Base-by-base conservation (phyloP, 2,888 invertebrate species). In the Erynnis tages region DNA sequence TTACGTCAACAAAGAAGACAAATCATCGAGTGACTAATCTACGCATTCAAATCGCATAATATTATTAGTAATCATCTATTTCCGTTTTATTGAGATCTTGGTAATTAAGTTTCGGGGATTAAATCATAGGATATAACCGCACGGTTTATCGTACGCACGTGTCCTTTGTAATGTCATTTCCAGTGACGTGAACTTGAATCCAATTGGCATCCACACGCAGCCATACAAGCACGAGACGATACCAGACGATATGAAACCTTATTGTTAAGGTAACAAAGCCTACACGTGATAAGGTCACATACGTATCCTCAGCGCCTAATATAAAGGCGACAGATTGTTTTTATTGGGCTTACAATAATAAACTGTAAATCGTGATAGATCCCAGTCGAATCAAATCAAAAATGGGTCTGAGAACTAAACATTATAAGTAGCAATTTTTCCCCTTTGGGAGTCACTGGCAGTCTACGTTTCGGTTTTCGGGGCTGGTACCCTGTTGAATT, bases 111-210 rank as follows among this genome's bases (percentile, higher is more conserved):
- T 50, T 43, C 35, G 49, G 34, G 49, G 43, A 43, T 43, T 34
- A 37, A 35, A 43, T 50, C 49, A 59, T 56, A 62, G 57, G 57
- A 68, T 68, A 67, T 64, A 71, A 67, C 63, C 58, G 65, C 67
- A 59, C 27, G 19, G 27, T 43, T 17, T 35, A 43, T 14, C 27
- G 11, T 10, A 41, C 68, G 67, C 82, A 82, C 82, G 82, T 83
- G 84, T 62, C 60, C 62, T 23, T 55, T 34, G 32, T 79, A 79
- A 77, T 71, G 78, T 76, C 77, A 79, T 79, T 79, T 81, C 73
- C 76, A 76, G 73, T 80, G 80, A 82, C 81, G 76, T 67, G 69
- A 63, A 59, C 67, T 71, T 65, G 72, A 82, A 81, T 77, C 81
- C 81, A 75, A 82, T 79, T 77, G 76, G 66, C 71, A 74, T 69